Evolutionary conservation across 2,888 invertebrate genomes (phyloP).

Genomic region (Diloba caeruleocephala): DNA sequence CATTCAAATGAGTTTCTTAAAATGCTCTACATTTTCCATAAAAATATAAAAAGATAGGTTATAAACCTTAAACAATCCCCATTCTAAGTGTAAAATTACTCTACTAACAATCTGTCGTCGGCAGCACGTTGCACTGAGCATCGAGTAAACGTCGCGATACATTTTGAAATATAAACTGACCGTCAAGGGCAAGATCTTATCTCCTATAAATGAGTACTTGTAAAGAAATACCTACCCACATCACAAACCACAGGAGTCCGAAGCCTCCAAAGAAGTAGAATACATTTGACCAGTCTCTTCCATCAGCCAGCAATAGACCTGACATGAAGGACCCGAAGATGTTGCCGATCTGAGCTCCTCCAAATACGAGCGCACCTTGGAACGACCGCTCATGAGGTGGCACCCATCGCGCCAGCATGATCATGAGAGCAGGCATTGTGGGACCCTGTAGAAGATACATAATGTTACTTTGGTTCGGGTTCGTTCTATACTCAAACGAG

Average conservation of each 20-base stretch:
- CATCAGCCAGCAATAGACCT: constrained; percentile 82
- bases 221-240: constrained; percentile 78
- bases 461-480: too few species aligned
- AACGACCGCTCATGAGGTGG: constrained; percentile 89
- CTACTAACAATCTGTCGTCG: too few species aligned
- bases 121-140: too few species aligned
- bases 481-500: too few species aligned
- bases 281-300: constrained; percentile 88
- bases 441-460: constrained; percentile 91
- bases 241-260: constrained; percentile 86
- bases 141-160: too few species aligned
- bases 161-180: too few species aligned
- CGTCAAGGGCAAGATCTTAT: background rate
- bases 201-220: background rate
- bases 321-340: constrained; percentile 88
- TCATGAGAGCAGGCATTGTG: constrained; percentile 92
- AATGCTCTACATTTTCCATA: too few species aligned
- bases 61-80: too few species aligned
- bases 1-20: too few species aligned
- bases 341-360: constrained; percentile 89
- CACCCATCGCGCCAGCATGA: constrained; percentile 90
- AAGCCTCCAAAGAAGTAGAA: constrained; percentile 90
- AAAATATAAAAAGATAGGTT: too few species aligned
- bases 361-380: constrained; percentile 89
- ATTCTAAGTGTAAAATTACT: too few species aligned